A percentile compares a stretch with the other conserved stretches of the same genome.
Evolutionary conservation across 2,797 vertebrate genomes (phyloP).

Genomic region (Lutjanus argentimaculatus): DNA sequence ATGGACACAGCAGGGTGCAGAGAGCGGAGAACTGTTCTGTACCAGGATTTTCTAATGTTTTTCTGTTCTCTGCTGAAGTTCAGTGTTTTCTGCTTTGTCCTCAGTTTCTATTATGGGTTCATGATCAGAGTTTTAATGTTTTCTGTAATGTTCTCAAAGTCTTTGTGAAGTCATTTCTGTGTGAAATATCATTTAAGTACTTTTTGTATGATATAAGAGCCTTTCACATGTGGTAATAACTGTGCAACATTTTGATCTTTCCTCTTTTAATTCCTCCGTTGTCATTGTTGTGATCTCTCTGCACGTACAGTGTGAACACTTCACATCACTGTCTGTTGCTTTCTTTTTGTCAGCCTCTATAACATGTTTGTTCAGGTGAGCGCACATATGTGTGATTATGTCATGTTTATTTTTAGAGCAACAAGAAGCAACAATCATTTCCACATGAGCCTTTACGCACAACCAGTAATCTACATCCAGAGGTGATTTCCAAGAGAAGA

Average conservation of each 20-base stretch:
- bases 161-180: background rate
- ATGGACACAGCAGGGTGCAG: slow-evolving; percentile 33
- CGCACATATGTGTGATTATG: too few species aligned
- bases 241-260: background rate
- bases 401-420: too few species aligned
- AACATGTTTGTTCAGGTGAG: too few species aligned
- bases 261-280: background rate
- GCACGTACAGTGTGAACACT: too few species aligned
- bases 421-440: too few species aligned
- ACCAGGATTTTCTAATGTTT: background rate
- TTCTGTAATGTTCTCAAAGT: background rate
- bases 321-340: too few species aligned
- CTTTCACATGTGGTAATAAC: background rate
- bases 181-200: background rate
- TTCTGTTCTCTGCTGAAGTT: slow-evolving; percentile 5
- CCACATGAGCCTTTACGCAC: too few species aligned
- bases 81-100: background rate
- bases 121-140: slow-evolving; percentile 13
- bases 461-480: too few species aligned
- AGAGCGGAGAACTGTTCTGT: slow-evolving; percentile 21
- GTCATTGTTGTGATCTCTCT: too few species aligned
- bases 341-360: too few species aligned
- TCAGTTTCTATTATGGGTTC: background rate
- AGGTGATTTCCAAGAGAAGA: too few species aligned
- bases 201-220: background rate